phyloP scores from a whole-genome alignment of 2,797 vertebrate species.

The Eidolon dupreanum region DNA sequence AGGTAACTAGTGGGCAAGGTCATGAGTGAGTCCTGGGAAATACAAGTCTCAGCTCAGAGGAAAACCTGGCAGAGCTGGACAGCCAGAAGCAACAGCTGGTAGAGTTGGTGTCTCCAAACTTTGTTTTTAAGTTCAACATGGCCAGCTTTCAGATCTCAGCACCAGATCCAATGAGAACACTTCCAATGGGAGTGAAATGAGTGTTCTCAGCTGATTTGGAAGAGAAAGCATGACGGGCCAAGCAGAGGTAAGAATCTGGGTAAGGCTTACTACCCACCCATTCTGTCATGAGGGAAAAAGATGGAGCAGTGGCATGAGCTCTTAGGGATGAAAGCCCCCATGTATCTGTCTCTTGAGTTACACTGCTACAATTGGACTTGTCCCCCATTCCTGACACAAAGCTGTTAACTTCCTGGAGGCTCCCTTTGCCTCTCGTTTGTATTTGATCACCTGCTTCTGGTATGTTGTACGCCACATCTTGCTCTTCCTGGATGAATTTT shows the following conservation, averaged over 20 bases:
- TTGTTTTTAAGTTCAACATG: neutral
- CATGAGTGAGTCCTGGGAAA: neutral
- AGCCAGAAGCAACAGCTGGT: neutral
- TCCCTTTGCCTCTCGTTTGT: neutral
- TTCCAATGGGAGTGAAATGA: neutral
- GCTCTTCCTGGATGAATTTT: neutral
- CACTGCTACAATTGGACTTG: neutral
- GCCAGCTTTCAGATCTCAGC: neutral
- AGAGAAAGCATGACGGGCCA: neutral
- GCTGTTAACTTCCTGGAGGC: neutral
- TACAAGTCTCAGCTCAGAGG: fast-evolving
- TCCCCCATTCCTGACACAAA: neutral
- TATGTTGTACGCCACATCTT: neutral
- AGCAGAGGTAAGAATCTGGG: neutral
- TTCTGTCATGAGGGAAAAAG: neutral
- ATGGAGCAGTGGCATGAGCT: neutral
- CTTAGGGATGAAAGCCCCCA: neutral
- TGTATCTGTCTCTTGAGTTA: neutral
- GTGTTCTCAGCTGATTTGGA: neutral
- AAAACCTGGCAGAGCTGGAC: neutral
- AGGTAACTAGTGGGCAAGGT: too few relatives aligned
- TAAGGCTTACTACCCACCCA: neutral
- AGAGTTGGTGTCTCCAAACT: fast-evolving
- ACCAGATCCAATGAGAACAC: neutral
- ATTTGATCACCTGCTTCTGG: neutral